phyloP scores from a whole-genome alignment of 2,797 vertebrate species.

The Intellagama lesueurii region DNA sequence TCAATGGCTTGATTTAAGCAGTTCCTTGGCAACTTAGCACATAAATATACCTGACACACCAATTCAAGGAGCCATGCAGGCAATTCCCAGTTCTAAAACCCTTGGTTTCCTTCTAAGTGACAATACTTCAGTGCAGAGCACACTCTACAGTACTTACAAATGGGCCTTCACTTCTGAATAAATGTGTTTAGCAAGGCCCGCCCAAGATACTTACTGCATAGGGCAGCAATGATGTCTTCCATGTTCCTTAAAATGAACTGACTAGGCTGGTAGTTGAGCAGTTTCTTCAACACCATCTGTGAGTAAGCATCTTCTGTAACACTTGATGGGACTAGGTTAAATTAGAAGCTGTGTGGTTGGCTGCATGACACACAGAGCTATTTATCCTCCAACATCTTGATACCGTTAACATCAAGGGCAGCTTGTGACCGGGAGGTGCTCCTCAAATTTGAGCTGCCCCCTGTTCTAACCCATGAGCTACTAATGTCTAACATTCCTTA shows the following conservation, averaged over 20 bases:
- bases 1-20: conserved; percentile 59
- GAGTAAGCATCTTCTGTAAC: too few relatives aligned
- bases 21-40: background rate
- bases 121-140: too few relatives aligned
- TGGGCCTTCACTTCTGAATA: background rate
- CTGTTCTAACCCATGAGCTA: too few relatives aligned
- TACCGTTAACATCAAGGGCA: background rate
- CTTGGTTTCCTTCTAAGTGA: conserved; percentile 58
- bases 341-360: background rate
- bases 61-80: conserved; percentile 32
- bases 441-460: too few relatives aligned
- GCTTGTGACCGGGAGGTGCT: background rate
- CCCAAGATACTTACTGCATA: background rate
- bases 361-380: background rate
- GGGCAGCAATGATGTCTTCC: background rate
- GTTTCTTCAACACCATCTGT: too few relatives aligned
- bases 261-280: too few relatives aligned
- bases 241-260: background rate
- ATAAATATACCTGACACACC: conserved; percentile 56
- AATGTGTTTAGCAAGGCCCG: background rate
- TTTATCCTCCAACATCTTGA: background rate
- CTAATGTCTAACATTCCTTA: background rate
- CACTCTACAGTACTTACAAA: background rate
- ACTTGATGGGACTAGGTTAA: background rate
- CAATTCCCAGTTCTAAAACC: conserved; percentile 64